Evolutionary conservation across 2,113 vertebrate genomes (phyloP), one percentile per base, ranked within the genome.

Genomic region (Urocynchramus pylzowi): DNA sequence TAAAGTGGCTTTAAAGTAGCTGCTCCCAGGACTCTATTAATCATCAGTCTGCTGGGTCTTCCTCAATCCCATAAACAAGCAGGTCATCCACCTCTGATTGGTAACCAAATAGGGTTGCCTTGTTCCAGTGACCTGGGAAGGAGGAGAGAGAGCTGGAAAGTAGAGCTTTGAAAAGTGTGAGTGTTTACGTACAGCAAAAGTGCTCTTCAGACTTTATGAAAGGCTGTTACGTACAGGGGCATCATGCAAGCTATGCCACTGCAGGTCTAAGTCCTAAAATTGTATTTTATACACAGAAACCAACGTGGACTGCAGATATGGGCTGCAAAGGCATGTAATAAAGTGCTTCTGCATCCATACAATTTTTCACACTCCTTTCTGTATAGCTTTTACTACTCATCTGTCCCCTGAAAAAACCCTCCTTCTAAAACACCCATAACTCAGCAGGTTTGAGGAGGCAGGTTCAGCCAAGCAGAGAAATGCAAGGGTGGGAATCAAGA

Each of bases 141-240:
- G 30, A 77, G 93, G 56, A 37, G 57, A 35, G n/a, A 37, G 57
- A 61, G 15, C 52, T 41, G 50, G 50, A 61, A 39, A n/a, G 54
- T 13, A 78, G 41, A 89, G 59, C 35, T 79, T 69, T 79, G n/a
- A 45, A 45, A 87, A 37, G 14, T 12, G 3, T 14, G 5, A 17
- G 26, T 24, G 13, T 63, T 53, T 64, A 27, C 2, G 1, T 10
- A 28, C 28, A 90, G 54, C n/a, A 71, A 11, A 87, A 77, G 18
- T 7, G 9, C 28, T 18, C n/a, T 10, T 52, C 61, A 57, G 65
- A 13, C 37, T 73, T 33, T 26, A 20, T 39, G 45, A 53, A 93
- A 69, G n/a, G 37, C 27, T 41, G 20, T 50, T 71, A 41, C 0
- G 0, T 44, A 52, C 14, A 42, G 4, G 2, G 16, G 22, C 24